These are phyloP conservation scores for Drosophila kokeensis DNA, from an alignment of 2,888 invertebrate species.

Conservation along the genomic window DNA sequence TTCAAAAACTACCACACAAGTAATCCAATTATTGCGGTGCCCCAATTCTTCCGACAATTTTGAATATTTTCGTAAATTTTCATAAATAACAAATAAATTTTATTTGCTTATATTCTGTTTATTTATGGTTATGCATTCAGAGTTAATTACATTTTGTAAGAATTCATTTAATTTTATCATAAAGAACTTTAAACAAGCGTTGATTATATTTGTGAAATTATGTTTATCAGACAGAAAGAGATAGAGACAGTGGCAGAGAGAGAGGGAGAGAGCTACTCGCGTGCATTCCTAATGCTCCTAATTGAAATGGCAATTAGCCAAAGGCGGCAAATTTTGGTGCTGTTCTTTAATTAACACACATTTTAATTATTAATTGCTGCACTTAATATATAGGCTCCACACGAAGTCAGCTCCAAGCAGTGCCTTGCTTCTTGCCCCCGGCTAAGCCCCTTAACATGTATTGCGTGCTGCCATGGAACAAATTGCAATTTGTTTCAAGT, in stretches of 20 bases:
- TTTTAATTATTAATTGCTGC: conserved; percentile 79
- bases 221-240: conserved; percentile 8
- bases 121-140: neutral
- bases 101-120: neutral
- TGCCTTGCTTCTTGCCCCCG: neutral
- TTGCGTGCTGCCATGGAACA: conserved; percentile 62
- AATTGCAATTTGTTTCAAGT: conserved; percentile 79
- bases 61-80: neutral
- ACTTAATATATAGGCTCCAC: conserved; percentile 75
- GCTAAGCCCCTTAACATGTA: conserved; percentile 9
- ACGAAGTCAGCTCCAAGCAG: conserved; percentile 10
- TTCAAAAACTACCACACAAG: neutral
- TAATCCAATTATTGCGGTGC: neutral
- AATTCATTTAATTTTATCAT: neutral
- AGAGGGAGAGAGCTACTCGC: neutral
- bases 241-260: neutral
- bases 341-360: conserved; percentile 74
- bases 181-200: neutral
- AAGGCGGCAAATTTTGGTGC: conserved; percentile 31
- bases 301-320: conserved; percentile 75
- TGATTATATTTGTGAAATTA: conserved; percentile 21
- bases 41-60: neutral
- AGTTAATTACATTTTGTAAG: no score
- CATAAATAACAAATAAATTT: neutral
- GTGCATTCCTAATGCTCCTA: conserved; percentile 58